Percentiles rank a stretch among this genome's conserved stretches.
phyloP scores from a whole-genome alignment of 1,140 invertebrate genomes.

The Littorina saxatilis region DNA sequence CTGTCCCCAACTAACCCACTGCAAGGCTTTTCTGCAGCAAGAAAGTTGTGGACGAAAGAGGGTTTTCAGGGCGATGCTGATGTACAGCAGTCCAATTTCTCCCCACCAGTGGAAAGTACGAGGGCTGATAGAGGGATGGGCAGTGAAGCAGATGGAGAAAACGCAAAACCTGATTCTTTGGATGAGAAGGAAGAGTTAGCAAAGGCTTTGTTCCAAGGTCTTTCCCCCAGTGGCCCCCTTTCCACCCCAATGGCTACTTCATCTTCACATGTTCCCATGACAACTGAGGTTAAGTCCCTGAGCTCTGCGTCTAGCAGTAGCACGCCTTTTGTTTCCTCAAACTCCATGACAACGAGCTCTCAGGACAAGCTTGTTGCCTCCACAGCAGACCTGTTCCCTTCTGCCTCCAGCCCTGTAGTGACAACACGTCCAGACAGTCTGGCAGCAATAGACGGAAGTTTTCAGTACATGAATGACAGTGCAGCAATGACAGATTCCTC shows the following conservation, averaged over 20 bases:
- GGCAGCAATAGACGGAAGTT: no score
- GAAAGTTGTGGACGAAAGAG: constrained; percentile 2
- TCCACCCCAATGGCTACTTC: background rate
- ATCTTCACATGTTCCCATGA: no score
- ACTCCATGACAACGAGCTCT: no score
- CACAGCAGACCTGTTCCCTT: no score
- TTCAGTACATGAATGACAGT: no score
- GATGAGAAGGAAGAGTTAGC: constrained; percentile 35
- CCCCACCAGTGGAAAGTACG: background rate
- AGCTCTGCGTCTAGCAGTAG: no score
- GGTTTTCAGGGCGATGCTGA: background rate
- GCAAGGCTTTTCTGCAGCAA: background rate
- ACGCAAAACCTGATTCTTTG: constrained; percentile 10
- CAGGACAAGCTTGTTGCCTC: no score
- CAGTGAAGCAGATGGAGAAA: background rate
- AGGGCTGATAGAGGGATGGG: background rate
- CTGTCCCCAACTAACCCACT: background rate
- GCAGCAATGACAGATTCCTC: no score
- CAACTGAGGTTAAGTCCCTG: no score
- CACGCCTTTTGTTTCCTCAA: no score
- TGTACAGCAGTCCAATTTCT: background rate
- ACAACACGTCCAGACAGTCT: no score
- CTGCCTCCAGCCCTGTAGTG: no score
- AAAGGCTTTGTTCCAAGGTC: constrained; percentile 33
- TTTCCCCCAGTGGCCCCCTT: background rate